Percentiles rank a stretch among this genome's conserved stretches.
These are phyloP conservation scores for Tetranychus truncatus DNA, from an alignment of 2,888 invertebrate species.

Conservation along the genomic window DNA sequence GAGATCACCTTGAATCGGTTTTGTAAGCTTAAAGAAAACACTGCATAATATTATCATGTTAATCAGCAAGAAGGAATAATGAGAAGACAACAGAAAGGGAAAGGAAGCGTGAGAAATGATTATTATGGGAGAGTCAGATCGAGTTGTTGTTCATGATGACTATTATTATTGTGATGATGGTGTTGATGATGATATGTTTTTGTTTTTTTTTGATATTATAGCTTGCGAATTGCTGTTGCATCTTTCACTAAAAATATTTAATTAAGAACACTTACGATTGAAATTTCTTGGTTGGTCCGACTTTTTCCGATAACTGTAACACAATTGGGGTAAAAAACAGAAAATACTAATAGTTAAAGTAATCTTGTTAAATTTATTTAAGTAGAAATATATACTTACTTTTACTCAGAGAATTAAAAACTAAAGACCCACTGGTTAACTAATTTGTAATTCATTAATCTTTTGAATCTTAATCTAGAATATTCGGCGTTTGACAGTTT, in stretches of 20 bases:
- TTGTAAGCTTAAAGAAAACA: background rate
- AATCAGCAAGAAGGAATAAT: background rate
- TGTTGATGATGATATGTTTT: background rate
- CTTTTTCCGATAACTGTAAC: no score
- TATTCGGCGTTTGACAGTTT: no score
- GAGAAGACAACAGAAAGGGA: background rate
- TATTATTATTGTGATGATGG: background rate
- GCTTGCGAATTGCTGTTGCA: background rate
- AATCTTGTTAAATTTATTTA: no score
- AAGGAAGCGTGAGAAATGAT: background rate
- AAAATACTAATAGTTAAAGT: no score
- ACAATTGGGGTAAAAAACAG: no score
- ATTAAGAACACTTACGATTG: no score
- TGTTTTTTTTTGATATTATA: background rate
- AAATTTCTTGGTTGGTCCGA: no score
- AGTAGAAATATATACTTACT: no score
- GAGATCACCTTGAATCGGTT: background rate
- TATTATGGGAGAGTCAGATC: background rate
- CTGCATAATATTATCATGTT: background rate
- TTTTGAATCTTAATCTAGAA: no score
- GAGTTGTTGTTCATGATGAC: background rate
- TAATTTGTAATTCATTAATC: no score
- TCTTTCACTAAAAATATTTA: background rate
- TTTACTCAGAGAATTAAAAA: no score
- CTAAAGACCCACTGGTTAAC: no score